Evolutionary conservation across 2,797 vertebrate species (phyloP).

Genomic region (Remorina albescens): DNA sequence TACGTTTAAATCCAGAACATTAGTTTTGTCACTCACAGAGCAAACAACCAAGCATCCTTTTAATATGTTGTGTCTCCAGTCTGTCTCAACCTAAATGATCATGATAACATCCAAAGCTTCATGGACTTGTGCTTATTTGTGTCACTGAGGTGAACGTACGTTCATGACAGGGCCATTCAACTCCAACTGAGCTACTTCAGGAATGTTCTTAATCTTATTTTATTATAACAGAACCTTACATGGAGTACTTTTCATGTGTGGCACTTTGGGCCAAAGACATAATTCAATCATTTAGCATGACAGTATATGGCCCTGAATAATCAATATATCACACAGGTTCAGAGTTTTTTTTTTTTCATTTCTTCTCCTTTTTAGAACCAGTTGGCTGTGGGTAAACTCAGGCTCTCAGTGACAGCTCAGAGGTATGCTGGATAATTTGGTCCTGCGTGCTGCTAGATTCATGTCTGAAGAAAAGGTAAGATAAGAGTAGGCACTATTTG

Average conservation of each 20-base stretch:
- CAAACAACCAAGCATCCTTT: neutral
- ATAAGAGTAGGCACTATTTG: constrained; percentile 49
- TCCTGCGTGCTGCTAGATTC: constrained; percentile 29
- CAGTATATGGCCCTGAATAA: constrained; percentile 50
- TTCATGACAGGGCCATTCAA: constrained; percentile 26
- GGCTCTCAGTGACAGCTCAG: constrained; percentile 19
- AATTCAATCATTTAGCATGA: constrained; percentile 48
- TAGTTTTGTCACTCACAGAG: constrained; percentile 10
- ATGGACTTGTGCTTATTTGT: constrained; percentile 14
- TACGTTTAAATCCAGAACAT: constrained; percentile 4
- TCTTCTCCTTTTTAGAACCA: constrained; percentile 22
- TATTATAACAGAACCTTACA: constrained; percentile 47
- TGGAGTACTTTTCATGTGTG: constrained; percentile 18
- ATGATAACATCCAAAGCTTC: constrained; percentile 1
- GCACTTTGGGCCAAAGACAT: constrained; percentile 33
- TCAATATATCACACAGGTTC: constrained; percentile 37
- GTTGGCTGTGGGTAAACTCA: constrained; percentile 32
- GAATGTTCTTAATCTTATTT: constrained; percentile 54
- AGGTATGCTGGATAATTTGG: constrained; percentile 44
- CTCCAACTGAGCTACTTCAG: constrained; percentile 40
- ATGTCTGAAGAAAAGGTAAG: constrained; percentile 21
- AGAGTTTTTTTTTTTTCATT: constrained; percentile 37
- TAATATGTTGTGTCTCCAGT: neutral
- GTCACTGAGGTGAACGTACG: constrained; percentile 9
- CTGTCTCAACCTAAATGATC: neutral